Evolutionary conservation across 2,888 invertebrate species (phyloP), one percentile per base, ranked within the genome.

Genomic region (Xanthorhoe designata): DNA sequence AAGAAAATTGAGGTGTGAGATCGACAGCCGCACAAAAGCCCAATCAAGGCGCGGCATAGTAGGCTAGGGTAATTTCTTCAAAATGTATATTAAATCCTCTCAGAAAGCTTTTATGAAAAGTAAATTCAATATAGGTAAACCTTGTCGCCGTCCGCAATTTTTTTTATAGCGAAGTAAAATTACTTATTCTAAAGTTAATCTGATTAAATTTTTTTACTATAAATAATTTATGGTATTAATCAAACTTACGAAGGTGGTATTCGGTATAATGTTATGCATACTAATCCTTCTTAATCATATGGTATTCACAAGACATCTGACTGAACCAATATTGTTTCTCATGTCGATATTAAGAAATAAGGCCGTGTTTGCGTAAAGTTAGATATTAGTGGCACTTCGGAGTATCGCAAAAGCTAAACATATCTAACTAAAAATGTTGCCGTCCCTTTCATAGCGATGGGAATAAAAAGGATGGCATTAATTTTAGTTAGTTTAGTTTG

Each of bases 11-110:
- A 66, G 70, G 67, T 63, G 66, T 70, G 69, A 59, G 56, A 15
- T 57, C 59, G 73, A 73, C 73, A 72, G 67, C 60, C 57, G 15
- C 67, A 66, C 64, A 69, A 71, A 73, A 70, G 66, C 53, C 64
- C 62, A 71, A 71, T 74, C 71, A 66, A 60, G 35, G 35, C 52
- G 29, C 13, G 32, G 53, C 45, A 45, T 35, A 54, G 56, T 57
- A 65, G 61, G 63, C 52, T 61, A 55, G 55, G 54, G 61, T 67
- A 62, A 71, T 69, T 66, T 66, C 50, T 42, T 45, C 42, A 56
- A 62, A 61, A 61, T 59, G 42, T 47, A 50, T 70, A 57, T 64
- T 67, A 65, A 56, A 55, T 32, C 17, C 45, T 63, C 47, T 58
- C 45, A 56, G 61, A 59, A 58, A 67, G 35, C 49, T 63, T 68